Evolutionary conservation across 2,888 invertebrate species (phyloP), one percentile per base, ranked within the genome.

Genomic region (Hololepta plana): DNA sequence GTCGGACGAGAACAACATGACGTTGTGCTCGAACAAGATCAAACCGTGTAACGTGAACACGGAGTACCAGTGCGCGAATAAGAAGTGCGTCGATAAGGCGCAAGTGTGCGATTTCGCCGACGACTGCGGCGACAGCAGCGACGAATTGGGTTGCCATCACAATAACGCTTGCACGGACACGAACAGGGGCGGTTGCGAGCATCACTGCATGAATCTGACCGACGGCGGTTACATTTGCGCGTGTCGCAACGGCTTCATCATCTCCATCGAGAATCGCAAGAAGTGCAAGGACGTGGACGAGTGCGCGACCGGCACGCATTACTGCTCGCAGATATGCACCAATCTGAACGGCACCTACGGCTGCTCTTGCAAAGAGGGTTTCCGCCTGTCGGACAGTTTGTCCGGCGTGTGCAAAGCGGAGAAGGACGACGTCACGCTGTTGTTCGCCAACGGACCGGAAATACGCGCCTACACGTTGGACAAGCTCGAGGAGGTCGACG

Each of bases 1-100:
- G 5, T 82, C 82, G 0, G 95, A 95, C 53, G 93, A 95, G 55
- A 90, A 90, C 53, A 88, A 90, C 53, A 80, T 88, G 69, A 87
- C 87, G 0, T 56, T 87, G 28, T 90, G 88, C 47, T 71, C 76
- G 2, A 61, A 67, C n/a, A 69, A 73, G 33, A 65, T 69, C 26
- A 69, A 72, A 38, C 72, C 80, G 0, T 84, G 84, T 51, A 79
- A 82, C 43, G 63, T 72, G 1, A 64, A 67, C 38, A 62, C 69
- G 4, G 85, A 91, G 55, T 90, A 77, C 55, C 74, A 77, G 45
- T 93, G 93, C 54, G 77, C 82, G 28, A 88, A 87, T 53, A 71
- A 75, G 32, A 74, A 71, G 41, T 95, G 95, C 49, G 69, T 91
- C 25, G 72, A 75, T 24, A 66, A 73, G 27, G 49, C 62, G 1